Conservation (phyloP, 2,797 vertebrate genomes). For the Chanos chanos region DNA sequence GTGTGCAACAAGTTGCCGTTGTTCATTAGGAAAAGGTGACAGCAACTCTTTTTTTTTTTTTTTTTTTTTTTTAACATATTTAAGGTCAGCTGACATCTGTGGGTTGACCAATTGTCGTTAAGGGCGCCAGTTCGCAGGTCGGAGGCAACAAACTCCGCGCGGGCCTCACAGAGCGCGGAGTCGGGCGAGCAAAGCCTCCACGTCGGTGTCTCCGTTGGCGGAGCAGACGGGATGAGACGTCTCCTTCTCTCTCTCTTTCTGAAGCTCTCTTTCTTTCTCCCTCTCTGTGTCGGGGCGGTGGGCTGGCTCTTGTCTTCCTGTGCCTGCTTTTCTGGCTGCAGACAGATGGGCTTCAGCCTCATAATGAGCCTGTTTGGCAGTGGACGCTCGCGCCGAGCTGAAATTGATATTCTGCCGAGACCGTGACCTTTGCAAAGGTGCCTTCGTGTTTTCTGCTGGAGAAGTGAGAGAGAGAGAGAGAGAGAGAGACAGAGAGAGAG, state of each 20-base stretch:
- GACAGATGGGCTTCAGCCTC: slow-evolving; percentile 73
- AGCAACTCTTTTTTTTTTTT: slow-evolving; percentile 3
- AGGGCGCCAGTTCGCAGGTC: background rate
- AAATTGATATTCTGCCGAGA: slow-evolving; percentile 79
- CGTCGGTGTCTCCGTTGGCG: slow-evolving; percentile 81
- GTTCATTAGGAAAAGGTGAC: slow-evolving; percentile 32
- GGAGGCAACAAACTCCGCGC: background rate
- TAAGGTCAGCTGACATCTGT: background rate
- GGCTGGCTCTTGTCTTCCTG: no score
- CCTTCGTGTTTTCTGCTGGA: slow-evolving; percentile 86
- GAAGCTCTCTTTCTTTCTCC: slow-evolving; percentile 63
- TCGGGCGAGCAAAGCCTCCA: slow-evolving; percentile 90
- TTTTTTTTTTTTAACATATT: slow-evolving; percentile 4
- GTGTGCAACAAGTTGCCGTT: slow-evolving; percentile 2
- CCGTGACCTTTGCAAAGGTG: slow-evolving; percentile 80
- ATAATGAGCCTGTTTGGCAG: slow-evolving; percentile 79
- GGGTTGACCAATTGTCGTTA: background rate
- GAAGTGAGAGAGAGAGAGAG: slow-evolving; percentile 51
- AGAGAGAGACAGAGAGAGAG: slow-evolving; percentile 38
- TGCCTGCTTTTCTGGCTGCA: slow-evolving; percentile 62
- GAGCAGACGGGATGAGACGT: slow-evolving; percentile 45
- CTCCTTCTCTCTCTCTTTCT: slow-evolving; percentile 44
- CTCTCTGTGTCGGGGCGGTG: slow-evolving; percentile 44
- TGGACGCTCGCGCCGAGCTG: slow-evolving; percentile 67
- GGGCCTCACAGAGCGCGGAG: slow-evolving; percentile 82